These are phyloP conservation scores for Chaenocephalus aceratus DNA, from an alignment of 2,113 vertebrate species.

Conservation along the genomic window DNA sequence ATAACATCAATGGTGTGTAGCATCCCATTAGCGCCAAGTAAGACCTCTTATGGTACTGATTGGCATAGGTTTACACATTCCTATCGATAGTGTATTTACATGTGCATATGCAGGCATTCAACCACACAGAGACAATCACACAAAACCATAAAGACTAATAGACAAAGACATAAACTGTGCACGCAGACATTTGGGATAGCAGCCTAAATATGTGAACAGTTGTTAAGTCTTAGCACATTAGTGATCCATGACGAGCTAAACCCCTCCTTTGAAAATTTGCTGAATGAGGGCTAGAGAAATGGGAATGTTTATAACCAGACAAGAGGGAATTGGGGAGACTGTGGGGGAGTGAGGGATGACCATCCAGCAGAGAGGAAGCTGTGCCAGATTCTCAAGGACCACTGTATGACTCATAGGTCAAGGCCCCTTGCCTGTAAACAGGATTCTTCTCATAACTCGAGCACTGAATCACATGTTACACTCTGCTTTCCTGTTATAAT, in stretches of 20 bases:
- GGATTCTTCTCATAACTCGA: conserved; percentile 68
- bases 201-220: conserved; percentile 48
- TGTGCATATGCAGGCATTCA: background rate
- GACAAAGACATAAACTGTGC: background rate
- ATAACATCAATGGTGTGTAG: background rate
- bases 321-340: conserved; percentile 41
- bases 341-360: conserved; percentile 53
- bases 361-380: conserved; percentile 34
- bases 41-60: background rate
- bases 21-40: background rate
- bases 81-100: background rate
- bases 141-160: background rate
- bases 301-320: conserved; percentile 23
- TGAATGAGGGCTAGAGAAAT: conserved; percentile 9
- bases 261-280: background rate
- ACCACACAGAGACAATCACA: conserved; percentile 3
- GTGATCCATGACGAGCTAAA: conserved; percentile 14
- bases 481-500: conserved; percentile 12
- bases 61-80: background rate
- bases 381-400: conserved; percentile 67
- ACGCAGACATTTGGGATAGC: conserved; percentile 22
- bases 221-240: conserved; percentile 49
- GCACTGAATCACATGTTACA: conserved; percentile 57
- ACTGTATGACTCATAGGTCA: conserved; percentile 74
- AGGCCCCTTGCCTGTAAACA: conserved; percentile 69